phyloP scores from a whole-genome alignment of 2,888 invertebrate species.

The Drosophila prolongata region DNA sequence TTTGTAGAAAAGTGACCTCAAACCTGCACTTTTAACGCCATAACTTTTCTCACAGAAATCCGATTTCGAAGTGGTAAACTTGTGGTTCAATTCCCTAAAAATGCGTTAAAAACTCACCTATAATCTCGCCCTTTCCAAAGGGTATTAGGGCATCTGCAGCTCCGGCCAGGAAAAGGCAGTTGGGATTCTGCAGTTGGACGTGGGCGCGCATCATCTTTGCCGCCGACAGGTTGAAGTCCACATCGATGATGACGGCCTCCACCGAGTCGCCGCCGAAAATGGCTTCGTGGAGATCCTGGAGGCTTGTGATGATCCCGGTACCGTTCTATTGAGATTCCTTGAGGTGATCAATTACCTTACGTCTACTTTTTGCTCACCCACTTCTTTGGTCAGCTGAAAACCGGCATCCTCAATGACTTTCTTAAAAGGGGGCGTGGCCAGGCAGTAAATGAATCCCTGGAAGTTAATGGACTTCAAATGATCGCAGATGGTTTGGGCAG shows the following conservation, averaged over 20 bases:
- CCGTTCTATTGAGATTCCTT: conserved; percentile 37
- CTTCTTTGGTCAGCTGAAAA: conserved; percentile 83
- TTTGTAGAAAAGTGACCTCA: no score
- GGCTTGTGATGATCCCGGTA: conserved; percentile 40
- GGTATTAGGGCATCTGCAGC: conserved; percentile 83
- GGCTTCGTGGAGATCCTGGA: conserved; percentile 73
- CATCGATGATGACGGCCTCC: conserved; percentile 85
- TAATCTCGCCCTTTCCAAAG: conserved; percentile 71
- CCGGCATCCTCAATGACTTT: conserved; percentile 83
- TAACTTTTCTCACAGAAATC: no score
- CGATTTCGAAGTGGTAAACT: no score
- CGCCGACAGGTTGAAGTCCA: conserved; percentile 85
- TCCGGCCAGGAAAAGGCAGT: conserved; percentile 85
- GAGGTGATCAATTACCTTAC: background rate
- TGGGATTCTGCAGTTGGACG: conserved; percentile 83
- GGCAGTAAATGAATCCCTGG: conserved; percentile 84
- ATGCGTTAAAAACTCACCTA: conserved; percentile 53
- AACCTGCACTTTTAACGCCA: no score
- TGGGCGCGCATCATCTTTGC: conserved; percentile 84
- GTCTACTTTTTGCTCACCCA: conserved; percentile 44
- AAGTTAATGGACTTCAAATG: conserved; percentile 85
- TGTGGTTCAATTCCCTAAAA: no score
- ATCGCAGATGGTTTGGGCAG: conserved; percentile 85
- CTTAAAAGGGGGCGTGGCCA: conserved; percentile 82
- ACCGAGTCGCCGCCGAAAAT: conserved; percentile 79